A percentile compares a stretch with the other conserved stretches of the same genome.
Evolutionary conservation across 2,113 vertebrate species (phyloP).

Genomic region (Saccopteryx bilineata): DNA sequence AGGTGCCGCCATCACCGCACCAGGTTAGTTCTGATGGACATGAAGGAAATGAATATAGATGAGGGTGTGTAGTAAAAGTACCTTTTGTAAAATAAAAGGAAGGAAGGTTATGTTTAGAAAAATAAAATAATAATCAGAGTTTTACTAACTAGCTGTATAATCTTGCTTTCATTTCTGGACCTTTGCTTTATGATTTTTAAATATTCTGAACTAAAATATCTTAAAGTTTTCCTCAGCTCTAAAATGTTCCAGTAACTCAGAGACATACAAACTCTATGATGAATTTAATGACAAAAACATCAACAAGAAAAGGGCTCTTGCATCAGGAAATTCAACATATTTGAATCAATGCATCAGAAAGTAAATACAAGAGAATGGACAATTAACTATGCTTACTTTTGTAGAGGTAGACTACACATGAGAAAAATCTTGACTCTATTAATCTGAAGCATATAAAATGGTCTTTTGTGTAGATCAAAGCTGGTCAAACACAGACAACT

Average conservation of each 20-base stretch:
- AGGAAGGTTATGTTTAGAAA: not conserved
- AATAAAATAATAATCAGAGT: not conserved
- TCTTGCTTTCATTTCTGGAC: not conserved
- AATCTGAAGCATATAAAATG: conserved; percentile 24
- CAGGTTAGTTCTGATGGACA: not conserved
- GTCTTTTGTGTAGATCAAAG: not conserved
- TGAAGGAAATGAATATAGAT: conserved; percentile 26
- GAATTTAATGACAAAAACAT: conserved; percentile 34
- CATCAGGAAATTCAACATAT: not conserved
- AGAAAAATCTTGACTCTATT: conserved; percentile 42
- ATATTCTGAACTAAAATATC: not conserved
- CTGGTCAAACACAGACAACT: conserved; percentile 10
- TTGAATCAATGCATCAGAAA: conserved; percentile 27
- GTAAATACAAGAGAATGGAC: not conserved
- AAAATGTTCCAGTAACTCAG: conserved; percentile 35
- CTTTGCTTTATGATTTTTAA: conserved; percentile 40
- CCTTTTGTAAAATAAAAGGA: not conserved
- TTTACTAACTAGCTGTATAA: conserved; percentile 32
- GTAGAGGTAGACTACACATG: not conserved
- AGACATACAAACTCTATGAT: not conserved
- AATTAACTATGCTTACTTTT: not conserved
- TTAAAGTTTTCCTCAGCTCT: conserved; percentile 32
- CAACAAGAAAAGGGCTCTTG: conserved; percentile 12
- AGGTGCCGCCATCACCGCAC: not conserved
- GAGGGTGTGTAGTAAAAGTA: not conserved